phyloP scores from a whole-genome alignment of 2,888 invertebrate genomes.

The Congeria kusceri region DNA sequence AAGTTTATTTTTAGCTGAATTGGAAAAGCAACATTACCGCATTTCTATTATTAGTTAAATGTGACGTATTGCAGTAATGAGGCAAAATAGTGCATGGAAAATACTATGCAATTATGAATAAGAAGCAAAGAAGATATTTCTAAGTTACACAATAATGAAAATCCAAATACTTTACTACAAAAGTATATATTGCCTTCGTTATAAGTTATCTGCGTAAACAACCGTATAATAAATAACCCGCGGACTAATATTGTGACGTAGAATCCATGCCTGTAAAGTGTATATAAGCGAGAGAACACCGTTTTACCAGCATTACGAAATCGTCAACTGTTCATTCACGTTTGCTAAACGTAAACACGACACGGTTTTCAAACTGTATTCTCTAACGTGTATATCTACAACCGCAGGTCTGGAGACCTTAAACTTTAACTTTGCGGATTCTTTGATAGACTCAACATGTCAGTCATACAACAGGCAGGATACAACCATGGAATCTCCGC shows the following conservation, averaged over 20 bases:
- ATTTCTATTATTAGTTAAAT: slow-evolving; percentile 56
- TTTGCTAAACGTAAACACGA: slow-evolving; percentile 19
- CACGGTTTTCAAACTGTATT: slow-evolving; percentile 54
- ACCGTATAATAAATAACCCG: neutral
- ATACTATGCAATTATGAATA: neutral
- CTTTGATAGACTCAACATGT: slow-evolving; percentile 71
- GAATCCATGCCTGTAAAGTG: slow-evolving; percentile 16
- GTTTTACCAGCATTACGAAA: slow-evolving; percentile 53
- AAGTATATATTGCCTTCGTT: no score
- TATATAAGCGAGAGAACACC: slow-evolving; percentile 40
- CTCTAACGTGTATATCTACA: slow-evolving; percentile 35
- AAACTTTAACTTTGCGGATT: slow-evolving; percentile 67
- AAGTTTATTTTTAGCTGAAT: slow-evolving; percentile 44
- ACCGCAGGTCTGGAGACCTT: slow-evolving; percentile 70
- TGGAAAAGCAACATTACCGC: slow-evolving; percentile 50
- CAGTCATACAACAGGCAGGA: slow-evolving; percentile 62
- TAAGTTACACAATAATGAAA: no score
- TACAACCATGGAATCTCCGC: slow-evolving; percentile 61
- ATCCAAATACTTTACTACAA: no score
- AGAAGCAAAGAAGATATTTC: no score
- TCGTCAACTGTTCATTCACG: slow-evolving; percentile 9
- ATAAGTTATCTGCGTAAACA: no score
- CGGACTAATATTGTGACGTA: slow-evolving; percentile 53
- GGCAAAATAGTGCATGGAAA: slow-evolving; percentile 58
- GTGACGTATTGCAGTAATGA: slow-evolving; percentile 43